phyloP scores from a whole-genome alignment of 2,888 invertebrate species.

The Polyploca ridens region DNA sequence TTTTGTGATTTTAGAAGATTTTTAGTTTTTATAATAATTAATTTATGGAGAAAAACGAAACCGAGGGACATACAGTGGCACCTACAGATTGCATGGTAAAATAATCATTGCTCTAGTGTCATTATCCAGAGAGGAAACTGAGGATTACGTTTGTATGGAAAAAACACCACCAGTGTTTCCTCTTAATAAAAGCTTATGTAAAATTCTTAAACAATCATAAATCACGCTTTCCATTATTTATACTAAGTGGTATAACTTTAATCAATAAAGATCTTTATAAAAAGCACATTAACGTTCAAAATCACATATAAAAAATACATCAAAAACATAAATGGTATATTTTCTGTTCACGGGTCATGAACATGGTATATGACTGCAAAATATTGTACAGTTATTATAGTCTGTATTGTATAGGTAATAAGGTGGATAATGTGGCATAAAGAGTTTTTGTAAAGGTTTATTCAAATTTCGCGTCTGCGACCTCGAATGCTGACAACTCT shows the following conservation, averaged over 20 bases:
- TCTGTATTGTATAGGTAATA: not conserved
- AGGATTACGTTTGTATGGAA: too few species aligned
- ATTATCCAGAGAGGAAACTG: too few species aligned
- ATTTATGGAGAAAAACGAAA: too few species aligned
- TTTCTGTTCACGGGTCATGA: constrained; percentile 5
- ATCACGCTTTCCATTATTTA: not conserved
- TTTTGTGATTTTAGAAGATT: too few species aligned
- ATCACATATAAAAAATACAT: not conserved
- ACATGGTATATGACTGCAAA: not conserved
- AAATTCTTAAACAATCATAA: not conserved
- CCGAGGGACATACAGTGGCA: too few species aligned
- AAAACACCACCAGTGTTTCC: too few species aligned
- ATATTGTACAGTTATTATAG: not conserved
- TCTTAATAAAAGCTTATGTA: not conserved
- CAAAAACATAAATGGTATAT: not conserved
- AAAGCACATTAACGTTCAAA: not conserved
- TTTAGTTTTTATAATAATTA: too few species aligned
- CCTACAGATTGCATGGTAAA: too few species aligned
- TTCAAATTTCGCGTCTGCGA: not conserved
- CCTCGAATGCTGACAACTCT: constrained; percentile 4
- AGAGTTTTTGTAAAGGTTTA: not conserved
- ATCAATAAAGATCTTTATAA: not conserved
- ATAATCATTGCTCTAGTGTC: too few species aligned
- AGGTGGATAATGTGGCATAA: not conserved
- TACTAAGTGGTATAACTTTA: not conserved